Evolutionary conservation across 2,888 invertebrate species (phyloP), one percentile per base, ranked within the genome.

Genomic region (Byasa hedistus): DNA sequence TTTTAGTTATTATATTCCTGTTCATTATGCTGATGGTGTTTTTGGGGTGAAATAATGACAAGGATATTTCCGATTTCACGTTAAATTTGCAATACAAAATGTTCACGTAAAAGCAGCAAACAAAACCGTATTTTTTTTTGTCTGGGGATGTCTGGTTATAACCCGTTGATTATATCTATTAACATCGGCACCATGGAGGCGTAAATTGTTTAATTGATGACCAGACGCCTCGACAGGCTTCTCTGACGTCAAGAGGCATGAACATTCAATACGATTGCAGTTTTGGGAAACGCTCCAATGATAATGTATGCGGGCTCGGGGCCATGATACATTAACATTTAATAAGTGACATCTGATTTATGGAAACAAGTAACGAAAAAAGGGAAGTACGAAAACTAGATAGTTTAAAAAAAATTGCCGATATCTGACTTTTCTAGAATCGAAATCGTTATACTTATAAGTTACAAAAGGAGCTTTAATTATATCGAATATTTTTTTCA

Each of bases 141-240:
- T 54, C n/a, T 52, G 5, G 21, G 19, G 3, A 22, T 52, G 3
- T 15, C 19, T 44, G 12, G 15, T 64, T 58, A 64, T 58, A 57
- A 23, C 21, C 5, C 51, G 17, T 52, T 58, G 32, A 61, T 24
- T 61, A 15, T 36, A 27, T 39, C 52, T 22, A 44, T 60, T 70
- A 72, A 68, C 68, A 63, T 75, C 71, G 76, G 69, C 69, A 69
- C 68, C 70, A 71, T 73, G 74, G 72, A 72, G 73, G 76, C 77
- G 78, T 82, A 77, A 80, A 81, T 80, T 79, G 78, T 76, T 72
- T 78, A 78, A 81, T 81, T 82, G 80, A 82, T 82, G 71, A 70
- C 65, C 51, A 57, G 71, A 67, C 70, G 72, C 72, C 71, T 69
- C 71, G 65, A 69, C 76, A 68, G 75, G 78, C 76, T 80, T 78